phyloP scores from a whole-genome alignment of 2,797 vertebrate species.

The Tachyglossus aculeatus region DNA sequence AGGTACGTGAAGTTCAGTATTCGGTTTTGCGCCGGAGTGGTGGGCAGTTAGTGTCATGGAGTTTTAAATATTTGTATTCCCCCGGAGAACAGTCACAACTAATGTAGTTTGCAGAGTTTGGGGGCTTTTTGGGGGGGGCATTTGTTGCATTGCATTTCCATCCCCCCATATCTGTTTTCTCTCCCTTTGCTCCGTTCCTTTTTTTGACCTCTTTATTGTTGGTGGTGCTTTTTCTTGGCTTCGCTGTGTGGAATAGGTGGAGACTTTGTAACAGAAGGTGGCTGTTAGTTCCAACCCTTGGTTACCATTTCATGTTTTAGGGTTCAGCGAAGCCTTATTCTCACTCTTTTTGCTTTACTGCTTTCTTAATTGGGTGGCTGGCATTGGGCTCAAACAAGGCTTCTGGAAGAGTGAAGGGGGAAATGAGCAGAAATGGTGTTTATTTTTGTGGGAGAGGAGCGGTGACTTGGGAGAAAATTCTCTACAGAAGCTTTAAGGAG shows the following conservation, averaged over 20 bases:
- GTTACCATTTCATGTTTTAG: background rate
- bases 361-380: background rate
- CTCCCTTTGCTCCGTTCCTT: background rate
- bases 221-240: background rate
- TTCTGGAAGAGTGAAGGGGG: background rate
- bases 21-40: background rate
- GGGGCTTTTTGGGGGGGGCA: background rate
- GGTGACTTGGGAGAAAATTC: too few relatives aligned
- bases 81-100: too few relatives aligned
- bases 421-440: background rate
- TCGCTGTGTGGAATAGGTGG: background rate
- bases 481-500: too few relatives aligned
- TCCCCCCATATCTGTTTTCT: background rate
- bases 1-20: slow-evolving; percentile 74
- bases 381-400: background rate
- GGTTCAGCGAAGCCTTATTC: too few relatives aligned
- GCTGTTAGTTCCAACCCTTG: slow-evolving; percentile 3
- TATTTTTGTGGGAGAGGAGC: background rate
- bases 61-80: background rate
- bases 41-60: background rate
- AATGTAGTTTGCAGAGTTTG: background rate
- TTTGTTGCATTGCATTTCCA: background rate
- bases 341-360: too few relatives aligned
- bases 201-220: background rate
- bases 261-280: background rate